Percentiles rank a stretch among this genome's conserved stretches.
phyloP scores from a whole-genome alignment of 2,113 vertebrate genomes.

The Corythornis madagascariensis region DNA sequence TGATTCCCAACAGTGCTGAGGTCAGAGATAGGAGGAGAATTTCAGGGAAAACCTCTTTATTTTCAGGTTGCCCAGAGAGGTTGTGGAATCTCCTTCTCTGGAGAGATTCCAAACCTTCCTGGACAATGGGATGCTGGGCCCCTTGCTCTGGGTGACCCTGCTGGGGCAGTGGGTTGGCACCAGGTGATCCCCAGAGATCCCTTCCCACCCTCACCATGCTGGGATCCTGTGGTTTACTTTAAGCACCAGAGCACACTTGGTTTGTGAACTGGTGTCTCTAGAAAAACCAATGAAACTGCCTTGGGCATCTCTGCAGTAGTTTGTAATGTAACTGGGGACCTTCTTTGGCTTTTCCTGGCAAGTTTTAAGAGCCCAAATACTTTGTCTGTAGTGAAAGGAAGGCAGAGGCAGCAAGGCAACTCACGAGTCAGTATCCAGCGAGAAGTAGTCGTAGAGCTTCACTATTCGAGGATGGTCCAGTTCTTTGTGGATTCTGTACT shows the following conservation, averaged over 20 bases:
- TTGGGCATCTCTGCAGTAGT: not conserved
- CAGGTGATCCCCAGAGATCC: not conserved
- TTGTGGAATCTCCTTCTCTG: not conserved
- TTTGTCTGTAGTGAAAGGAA: not conserved
- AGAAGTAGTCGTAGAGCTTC: constrained; percentile 99
- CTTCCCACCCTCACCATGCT: not conserved
- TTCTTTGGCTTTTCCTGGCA: not conserved
- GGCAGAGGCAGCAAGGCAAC: constrained; percentile 38
- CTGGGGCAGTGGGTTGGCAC: not conserved
- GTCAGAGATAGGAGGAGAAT: not conserved
- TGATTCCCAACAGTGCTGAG: not conserved
- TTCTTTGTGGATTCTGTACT: constrained; percentile 99
- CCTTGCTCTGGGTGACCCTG: not conserved
- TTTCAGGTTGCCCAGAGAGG: not conserved
- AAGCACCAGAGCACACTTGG: not conserved
- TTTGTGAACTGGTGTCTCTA: not conserved
- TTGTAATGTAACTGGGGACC: not conserved
- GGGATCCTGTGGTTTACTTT: not conserved
- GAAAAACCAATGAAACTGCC: not conserved
- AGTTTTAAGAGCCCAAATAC: not conserved
- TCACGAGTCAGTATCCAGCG: constrained; percentile 99
- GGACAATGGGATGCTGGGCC: not conserved
- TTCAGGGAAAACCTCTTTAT: not conserved
- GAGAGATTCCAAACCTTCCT: not conserved
- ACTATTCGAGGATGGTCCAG: constrained; percentile 99